Conservation (phyloP, 2,113 vertebrate genomes). For the Mirza zaza region DNA sequence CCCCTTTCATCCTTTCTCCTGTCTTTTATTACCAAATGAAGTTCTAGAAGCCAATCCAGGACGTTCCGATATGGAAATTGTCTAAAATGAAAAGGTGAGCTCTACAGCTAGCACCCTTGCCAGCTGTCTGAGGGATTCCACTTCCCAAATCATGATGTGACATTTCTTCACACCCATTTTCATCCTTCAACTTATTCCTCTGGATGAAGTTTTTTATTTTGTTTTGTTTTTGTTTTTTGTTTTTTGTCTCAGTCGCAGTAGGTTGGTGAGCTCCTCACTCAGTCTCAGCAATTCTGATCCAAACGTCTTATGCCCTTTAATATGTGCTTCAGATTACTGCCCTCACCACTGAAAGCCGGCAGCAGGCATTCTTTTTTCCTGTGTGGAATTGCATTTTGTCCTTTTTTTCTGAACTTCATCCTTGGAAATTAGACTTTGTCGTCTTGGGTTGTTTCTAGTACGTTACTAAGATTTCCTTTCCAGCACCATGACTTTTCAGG, state of each 20-base stretch:
- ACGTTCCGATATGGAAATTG: not conserved
- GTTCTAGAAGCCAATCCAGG: not conserved
- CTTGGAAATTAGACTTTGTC: conserved; percentile 45
- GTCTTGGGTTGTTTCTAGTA: conserved; percentile 39
- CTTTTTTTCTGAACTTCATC: not conserved
- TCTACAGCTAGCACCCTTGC: not conserved
- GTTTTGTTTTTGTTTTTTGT: not conserved
- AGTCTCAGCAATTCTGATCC: not conserved
- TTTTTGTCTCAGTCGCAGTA: not conserved
- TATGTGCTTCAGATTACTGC: not conserved
- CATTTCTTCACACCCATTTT: not conserved
- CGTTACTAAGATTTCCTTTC: conserved; percentile 20
- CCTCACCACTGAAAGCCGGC: not conserved
- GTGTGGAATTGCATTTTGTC: not conserved
- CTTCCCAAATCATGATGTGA: not conserved
- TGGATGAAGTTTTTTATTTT: not conserved
- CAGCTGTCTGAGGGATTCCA: not conserved
- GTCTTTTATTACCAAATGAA: not conserved
- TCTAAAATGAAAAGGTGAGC: not conserved
- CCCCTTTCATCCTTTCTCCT: no score
- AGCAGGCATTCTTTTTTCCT: not conserved
- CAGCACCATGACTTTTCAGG: not conserved
- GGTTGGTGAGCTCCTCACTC: not conserved
- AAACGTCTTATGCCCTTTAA: conserved; percentile 31
- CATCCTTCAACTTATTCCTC: not conserved